phyloP scores from a whole-genome alignment of 2,888 invertebrate species.

The Habroteleia sp. region DNA sequence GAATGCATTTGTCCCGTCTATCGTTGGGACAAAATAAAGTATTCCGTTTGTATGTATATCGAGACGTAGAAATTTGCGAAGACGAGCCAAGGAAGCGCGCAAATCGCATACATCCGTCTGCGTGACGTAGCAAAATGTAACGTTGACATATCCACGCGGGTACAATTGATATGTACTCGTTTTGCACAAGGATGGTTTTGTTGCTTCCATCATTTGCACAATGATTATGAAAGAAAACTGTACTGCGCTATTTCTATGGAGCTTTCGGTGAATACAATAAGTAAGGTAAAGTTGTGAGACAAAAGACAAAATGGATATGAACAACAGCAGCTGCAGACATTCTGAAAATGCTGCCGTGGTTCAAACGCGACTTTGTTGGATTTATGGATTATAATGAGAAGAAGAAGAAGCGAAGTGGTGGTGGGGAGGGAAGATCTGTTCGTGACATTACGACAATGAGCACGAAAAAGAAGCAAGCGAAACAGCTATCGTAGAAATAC shows the following conservation, averaged over 20 bases:
- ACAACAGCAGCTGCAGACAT: constrained; percentile 68
- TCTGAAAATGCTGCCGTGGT: constrained; percentile 65
- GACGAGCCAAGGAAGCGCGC: constrained; percentile 37
- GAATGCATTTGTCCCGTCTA: constrained; percentile 28
- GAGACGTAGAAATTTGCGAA: constrained; percentile 36
- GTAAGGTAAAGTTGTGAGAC: constrained; percentile 71
- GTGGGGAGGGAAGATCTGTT: constrained; percentile 65
- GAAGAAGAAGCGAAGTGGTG: constrained; percentile 65
- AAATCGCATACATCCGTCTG: constrained; percentile 46
- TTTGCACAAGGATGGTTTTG: constrained; percentile 56
- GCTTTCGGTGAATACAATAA: constrained; percentile 65
- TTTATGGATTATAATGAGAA: constrained; percentile 78
- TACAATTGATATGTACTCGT: constrained; percentile 57
- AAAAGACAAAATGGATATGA: constrained; percentile 73
- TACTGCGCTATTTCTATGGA: constrained; percentile 57
- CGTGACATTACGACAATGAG: constrained; percentile 77
- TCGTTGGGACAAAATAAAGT: constrained; percentile 32
- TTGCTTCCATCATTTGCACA: constrained; percentile 58
- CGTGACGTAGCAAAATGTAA: constrained; percentile 42
- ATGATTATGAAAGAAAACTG: constrained; percentile 61
- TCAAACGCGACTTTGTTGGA: constrained; percentile 76
- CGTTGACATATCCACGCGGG: constrained; percentile 45
- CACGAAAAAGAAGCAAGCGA: constrained; percentile 75
- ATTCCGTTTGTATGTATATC: constrained; percentile 44
- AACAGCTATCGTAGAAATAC: constrained; percentile 75